Percentiles rank a stretch among this genome's conserved stretches.
These are phyloP conservation scores for Baccha elongata DNA, from an alignment of 2,888 invertebrate genomes.

Conservation along the genomic window DNA sequence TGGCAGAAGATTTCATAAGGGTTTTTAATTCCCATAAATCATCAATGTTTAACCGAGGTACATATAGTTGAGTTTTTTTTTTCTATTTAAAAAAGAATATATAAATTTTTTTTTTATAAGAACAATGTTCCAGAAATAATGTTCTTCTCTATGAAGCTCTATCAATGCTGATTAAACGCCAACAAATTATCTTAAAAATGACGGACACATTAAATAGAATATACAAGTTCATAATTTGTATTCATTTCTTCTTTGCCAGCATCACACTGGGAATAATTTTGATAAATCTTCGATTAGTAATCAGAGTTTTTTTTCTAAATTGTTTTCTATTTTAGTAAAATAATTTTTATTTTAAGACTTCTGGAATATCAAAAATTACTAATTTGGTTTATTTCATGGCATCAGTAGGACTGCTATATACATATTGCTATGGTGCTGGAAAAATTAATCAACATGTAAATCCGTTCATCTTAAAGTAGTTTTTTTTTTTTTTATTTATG, in stretches of 20 bases:
- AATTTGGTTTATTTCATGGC: conserved; percentile 77
- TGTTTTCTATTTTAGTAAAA: too few species aligned
- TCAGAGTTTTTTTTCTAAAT: too few species aligned
- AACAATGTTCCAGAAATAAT: neutral
- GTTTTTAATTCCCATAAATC: neutral
- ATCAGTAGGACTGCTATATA: conserved; percentile 76
- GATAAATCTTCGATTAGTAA: neutral
- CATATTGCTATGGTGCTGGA: conserved; percentile 79
- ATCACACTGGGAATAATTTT: neutral
- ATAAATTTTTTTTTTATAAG: neutral
- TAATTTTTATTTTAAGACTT: neutral
- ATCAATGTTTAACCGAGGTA: neutral
- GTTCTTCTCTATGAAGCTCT: neutral
- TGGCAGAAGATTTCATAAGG: neutral
- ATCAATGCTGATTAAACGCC: neutral
- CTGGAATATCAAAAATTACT: conserved; percentile 49
- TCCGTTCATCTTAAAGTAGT: too few species aligned
- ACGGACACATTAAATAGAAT: neutral
- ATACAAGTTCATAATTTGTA: neutral
- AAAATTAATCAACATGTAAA: conserved; percentile 77
- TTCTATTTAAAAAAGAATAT: too few species aligned
- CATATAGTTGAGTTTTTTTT: too few species aligned
- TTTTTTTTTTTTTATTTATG: too few species aligned
- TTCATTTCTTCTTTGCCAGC: conserved; percentile 1
- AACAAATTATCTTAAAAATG: neutral